These are phyloP conservation scores for Drosophila ercepeae DNA, from an alignment of 1,140 invertebrate species.

Conservation along the genomic window DNA sequence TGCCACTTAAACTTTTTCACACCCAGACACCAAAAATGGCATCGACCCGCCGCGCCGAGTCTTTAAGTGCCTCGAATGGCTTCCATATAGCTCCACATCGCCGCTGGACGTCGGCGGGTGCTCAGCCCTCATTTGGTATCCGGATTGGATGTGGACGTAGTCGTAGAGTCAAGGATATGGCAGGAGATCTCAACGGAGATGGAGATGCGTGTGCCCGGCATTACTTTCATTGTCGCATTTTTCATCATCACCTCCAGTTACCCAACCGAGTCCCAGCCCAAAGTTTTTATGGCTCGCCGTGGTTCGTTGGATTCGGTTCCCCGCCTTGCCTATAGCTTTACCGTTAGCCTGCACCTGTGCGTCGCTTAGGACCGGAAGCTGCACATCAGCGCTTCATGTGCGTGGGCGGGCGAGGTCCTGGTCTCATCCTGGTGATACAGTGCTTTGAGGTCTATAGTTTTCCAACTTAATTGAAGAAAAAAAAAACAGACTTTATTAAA, in stretches of 20 bases:
- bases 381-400: slow-evolving; percentile 69
- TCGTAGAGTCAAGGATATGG: slow-evolving; percentile 6
- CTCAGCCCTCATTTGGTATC: slow-evolving; percentile 20
- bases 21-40: slow-evolving; percentile 61
- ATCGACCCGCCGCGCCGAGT: slow-evolving; percentile 47
- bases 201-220: slow-evolving; percentile 64
- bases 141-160: slow-evolving; percentile 7
- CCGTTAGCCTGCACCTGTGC: slow-evolving; percentile 71
- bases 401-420: slow-evolving; percentile 44
- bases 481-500: too few species aligned
- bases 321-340: slow-evolving; percentile 5
- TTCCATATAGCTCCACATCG: slow-evolving; percentile 22
- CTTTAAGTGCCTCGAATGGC: slow-evolving; percentile 70
- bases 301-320: slow-evolving; percentile 34
- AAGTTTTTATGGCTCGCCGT: slow-evolving; percentile 70
- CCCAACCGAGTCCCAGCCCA: slow-evolving; percentile 16
- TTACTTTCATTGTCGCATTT: slow-evolving; percentile 83
- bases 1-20: slow-evolving; percentile 83
- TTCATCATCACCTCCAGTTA: slow-evolving; percentile 70
- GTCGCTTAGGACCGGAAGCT: slow-evolving; percentile 72
- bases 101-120: slow-evolving; percentile 43
- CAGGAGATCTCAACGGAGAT: background rate
- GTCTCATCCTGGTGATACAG: slow-evolving; percentile 24
- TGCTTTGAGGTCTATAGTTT: background rate
- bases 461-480: too few species aligned